Percentiles rank a stretch among this genome's conserved stretches.
These are phyloP conservation scores for Zaprionus camerounensis DNA, from an alignment of 1,140 invertebrate genomes.

Conservation along the genomic window DNA sequence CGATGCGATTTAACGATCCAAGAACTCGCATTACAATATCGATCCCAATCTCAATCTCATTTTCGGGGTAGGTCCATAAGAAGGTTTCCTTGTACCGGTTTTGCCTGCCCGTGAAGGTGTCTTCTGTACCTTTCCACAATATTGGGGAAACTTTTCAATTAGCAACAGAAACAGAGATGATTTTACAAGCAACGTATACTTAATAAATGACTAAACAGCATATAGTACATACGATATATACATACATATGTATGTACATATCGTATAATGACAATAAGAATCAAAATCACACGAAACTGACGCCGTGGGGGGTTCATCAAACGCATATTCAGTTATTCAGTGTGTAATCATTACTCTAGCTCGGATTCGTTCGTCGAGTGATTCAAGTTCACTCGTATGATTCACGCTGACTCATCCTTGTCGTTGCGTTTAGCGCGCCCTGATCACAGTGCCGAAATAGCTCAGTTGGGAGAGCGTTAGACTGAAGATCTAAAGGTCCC, in stretches of 20 bases:
- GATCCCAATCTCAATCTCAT: not conserved
- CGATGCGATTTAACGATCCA: not conserved
- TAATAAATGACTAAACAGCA: conserved; percentile 1
- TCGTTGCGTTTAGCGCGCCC: not conserved
- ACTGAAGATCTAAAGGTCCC: conserved; percentile 93
- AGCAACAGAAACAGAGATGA: not conserved
- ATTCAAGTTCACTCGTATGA: not conserved
- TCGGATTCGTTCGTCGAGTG: not conserved
- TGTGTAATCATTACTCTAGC: conserved; percentile 1
- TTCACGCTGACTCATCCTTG: conserved; percentile 6
- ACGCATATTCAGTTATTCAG: not conserved
- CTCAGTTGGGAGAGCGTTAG: conserved; percentile 92
- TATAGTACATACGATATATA: not conserved
- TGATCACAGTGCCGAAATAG: conserved; percentile 87
- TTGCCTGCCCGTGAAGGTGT: not conserved
- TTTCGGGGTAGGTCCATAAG: not conserved
- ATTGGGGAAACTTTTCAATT: not conserved
- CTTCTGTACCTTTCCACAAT: not conserved
- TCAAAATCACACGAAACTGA: not conserved
- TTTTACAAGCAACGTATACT: not conserved
- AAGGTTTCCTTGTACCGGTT: not conserved
- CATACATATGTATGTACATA: not conserved
- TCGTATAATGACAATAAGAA: not conserved
- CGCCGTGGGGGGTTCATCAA: not conserved
- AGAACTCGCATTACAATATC: not conserved